Evolutionary conservation across 64 coral and sea anemone species (phyloP).

Genomic region (Porites lutea): DNA sequence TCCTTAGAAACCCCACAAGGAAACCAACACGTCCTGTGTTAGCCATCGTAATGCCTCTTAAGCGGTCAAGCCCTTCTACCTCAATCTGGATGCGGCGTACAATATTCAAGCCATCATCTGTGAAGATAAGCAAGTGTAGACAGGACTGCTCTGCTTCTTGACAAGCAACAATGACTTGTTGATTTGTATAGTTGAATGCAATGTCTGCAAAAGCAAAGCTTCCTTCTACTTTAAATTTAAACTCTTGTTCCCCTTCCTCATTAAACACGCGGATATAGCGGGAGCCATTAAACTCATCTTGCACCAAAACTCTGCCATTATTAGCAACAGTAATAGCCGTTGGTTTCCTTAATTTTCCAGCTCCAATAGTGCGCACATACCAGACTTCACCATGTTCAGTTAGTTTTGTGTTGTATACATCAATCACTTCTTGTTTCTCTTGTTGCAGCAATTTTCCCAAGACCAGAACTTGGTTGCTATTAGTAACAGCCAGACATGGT

Average conservation of each 20-base stretch:
- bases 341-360: neutral
- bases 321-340: neutral
- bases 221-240: neutral
- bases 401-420: neutral
- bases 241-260: neutral
- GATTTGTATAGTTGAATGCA: neutral
- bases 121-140: neutral
- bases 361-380: neutral
- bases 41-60: neutral
- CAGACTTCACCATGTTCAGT: neutral
- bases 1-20: neutral
- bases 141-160: neutral
- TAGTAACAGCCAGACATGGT: neutral
- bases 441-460: neutral
- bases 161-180: slow-evolving; percentile 5
- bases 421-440: neutral
- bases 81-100: neutral
- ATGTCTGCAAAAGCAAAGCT: neutral
- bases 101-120: neutral
- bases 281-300: neutral
- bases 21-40: neutral
- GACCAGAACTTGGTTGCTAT: neutral
- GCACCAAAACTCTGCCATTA: neutral
- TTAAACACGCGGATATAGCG: neutral
- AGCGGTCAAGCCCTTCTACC: neutral